Evolutionary conservation across 1,140 invertebrate genomes (phyloP), one percentile per base, ranked within the genome.

Genomic region (Ceratoteleas bidentatus): DNA sequence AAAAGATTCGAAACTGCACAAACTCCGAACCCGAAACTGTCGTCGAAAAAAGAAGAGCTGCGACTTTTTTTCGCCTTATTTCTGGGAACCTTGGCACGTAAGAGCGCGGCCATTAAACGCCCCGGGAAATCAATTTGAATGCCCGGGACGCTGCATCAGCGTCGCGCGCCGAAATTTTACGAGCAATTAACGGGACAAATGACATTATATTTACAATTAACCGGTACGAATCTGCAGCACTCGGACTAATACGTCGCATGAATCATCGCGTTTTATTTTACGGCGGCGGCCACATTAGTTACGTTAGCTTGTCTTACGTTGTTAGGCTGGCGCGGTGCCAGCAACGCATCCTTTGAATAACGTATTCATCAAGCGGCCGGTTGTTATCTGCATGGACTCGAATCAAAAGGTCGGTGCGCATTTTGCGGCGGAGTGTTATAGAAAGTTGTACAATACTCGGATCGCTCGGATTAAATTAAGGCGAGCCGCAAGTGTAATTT

Each of bases 361-460:
- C 65, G 60, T 83, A 84, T 84, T 84, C 82, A 84, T 81, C 77
- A 84, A 81, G 77, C 64, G 65, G 68, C 11, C 54, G 16, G 64
- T 75, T 84, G 77, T 84, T 81, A 84, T 81, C 77, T 80, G 69
- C 64, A 78, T 78, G 64, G 47, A 80, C 73, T 81, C 58, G 68
- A 78, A 84, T 81, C 73, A 78, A 81, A 81, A 80, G 82, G 73
- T 80, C 57, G 60, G 64, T 36, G 57, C 47, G 16, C 75, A 74
- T 69, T 80, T 77, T 66, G 76, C 54, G 64, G 73, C 53, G 53
- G 24, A 72, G 72, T 73, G 64, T 75, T 65, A 77, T 68, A 77
- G 76, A 84, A 84, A 84, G 68, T 84, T 79, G 53, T 64, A 76
- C 72, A 76, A 79, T 76, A 61, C 53, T 70, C 16, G 57, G 43